Conservation (phyloP, 2,888 invertebrate species). For the Sarcophaga variegata region DNA sequence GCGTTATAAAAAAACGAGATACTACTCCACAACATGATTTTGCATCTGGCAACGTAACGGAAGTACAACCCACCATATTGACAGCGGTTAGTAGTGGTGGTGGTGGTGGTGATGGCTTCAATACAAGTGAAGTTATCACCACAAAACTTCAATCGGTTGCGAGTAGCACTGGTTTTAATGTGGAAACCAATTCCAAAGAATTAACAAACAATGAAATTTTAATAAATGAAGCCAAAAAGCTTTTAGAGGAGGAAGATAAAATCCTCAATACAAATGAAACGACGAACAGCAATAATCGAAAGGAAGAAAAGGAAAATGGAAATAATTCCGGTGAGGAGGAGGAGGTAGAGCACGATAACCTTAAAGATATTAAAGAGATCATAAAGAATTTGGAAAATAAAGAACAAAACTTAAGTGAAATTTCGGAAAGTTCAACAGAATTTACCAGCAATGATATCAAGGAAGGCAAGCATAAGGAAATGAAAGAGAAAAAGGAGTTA, state of each 20-base stretch:
- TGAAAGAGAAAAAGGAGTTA: neutral
- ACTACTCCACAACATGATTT: neutral
- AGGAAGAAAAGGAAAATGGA: neutral
- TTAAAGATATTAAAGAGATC: conserved; percentile 7
- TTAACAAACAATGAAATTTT: conserved; percentile 51
- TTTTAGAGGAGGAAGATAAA: neutral
- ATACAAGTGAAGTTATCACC: conserved; percentile 24
- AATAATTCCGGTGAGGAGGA: neutral
- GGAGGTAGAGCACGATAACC: neutral
- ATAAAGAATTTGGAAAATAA: conserved; percentile 11
- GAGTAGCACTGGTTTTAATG: neutral
- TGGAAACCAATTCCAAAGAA: conserved; percentile 43
- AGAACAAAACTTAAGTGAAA: neutral
- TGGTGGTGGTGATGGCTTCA: neutral
- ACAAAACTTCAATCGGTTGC: conserved; percentile 23
- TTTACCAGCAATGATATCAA: conserved; percentile 40
- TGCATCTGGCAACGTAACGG: conserved; percentile 7
- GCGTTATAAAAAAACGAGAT: conserved; percentile 61
- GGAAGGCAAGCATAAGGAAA: neutral
- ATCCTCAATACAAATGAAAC: neutral
- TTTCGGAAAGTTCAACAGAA: neutral
- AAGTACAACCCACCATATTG: conserved; percentile 24
- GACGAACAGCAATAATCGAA: neutral
- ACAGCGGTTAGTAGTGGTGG: neutral
- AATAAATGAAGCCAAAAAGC: conserved; percentile 42